Evolutionary conservation across 2,113 vertebrate species (phyloP).

Genomic region (Parotia lawesii): DNA sequence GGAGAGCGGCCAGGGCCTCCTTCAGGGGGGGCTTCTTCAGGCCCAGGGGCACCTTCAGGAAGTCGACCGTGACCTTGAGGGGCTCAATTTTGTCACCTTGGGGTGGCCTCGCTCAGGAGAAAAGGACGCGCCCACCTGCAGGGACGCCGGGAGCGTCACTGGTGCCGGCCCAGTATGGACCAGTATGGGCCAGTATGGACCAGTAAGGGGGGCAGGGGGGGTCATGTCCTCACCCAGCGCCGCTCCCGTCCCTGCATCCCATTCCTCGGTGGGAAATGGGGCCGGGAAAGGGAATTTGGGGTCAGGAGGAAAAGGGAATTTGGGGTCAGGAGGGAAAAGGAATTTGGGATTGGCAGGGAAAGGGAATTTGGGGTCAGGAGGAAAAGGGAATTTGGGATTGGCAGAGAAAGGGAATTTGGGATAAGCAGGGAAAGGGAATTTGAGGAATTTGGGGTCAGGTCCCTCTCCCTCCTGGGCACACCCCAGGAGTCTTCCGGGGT

Average conservation of each 20-base stretch:
- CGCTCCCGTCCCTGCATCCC: not conserved
- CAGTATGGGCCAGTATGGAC: not conserved
- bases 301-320: not conserved
- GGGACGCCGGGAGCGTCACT: not conserved
- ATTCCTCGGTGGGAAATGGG: not conserved
- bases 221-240: not conserved
- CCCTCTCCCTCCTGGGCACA: not conserved
- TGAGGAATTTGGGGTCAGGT: not conserved
- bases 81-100: slow-evolving; percentile 91
- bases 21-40: slow-evolving; percentile 77
- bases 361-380: not conserved
- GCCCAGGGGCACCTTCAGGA: slow-evolving; percentile 89
- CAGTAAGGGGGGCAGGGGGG: too few relatives aligned
- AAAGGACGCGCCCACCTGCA: slow-evolving; percentile 59
- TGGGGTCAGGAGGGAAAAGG: not conserved
- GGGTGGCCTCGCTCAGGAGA: slow-evolving; percentile 68
- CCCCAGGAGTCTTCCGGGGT: not conserved
- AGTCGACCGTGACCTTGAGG: slow-evolving; percentile 94
- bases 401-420: not conserved
- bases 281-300: not conserved
- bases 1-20: slow-evolving; percentile 76
- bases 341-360: too few relatives aligned
- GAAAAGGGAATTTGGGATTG: not conserved
- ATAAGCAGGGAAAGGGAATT: not conserved
- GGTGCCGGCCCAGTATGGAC: accelerated